phyloP scores from a whole-genome alignment of 1,140 invertebrate species.

The Cryptotermes secundus region DNA sequence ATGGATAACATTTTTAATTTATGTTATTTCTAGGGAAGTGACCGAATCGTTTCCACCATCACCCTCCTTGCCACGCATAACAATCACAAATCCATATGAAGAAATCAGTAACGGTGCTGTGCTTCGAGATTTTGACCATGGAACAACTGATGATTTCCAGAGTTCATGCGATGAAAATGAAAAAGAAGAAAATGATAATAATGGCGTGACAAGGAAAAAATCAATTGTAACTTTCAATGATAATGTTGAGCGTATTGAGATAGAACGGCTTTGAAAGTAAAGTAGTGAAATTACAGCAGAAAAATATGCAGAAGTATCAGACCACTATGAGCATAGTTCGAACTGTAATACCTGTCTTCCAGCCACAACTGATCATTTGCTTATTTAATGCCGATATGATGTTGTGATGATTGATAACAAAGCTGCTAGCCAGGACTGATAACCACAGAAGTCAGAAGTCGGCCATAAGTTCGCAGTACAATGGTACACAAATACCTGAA shows the following conservation, averaged over 20 bases:
- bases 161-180: neutral
- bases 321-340: too few relatives aligned
- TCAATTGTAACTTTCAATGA: neutral
- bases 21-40: neutral
- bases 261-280: neutral
- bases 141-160: neutral
- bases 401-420: too few relatives aligned
- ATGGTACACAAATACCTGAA: too few relatives aligned
- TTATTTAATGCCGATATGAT: too few relatives aligned
- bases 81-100: neutral
- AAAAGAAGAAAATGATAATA: neutral
- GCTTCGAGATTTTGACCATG: neutral
- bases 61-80: neutral
- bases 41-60: neutral
- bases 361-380: too few relatives aligned
- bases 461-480: too few relatives aligned
- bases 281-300: too few relatives aligned
- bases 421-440: too few relatives aligned
- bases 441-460: too few relatives aligned
- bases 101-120: neutral
- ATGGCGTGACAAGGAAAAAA: neutral
- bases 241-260: neutral
- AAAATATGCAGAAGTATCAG: too few relatives aligned
- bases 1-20: neutral
- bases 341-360: too few relatives aligned